phyloP scores from a whole-genome alignment of 92 coral and sea anemone genomes.

The Metridium senile region DNA sequence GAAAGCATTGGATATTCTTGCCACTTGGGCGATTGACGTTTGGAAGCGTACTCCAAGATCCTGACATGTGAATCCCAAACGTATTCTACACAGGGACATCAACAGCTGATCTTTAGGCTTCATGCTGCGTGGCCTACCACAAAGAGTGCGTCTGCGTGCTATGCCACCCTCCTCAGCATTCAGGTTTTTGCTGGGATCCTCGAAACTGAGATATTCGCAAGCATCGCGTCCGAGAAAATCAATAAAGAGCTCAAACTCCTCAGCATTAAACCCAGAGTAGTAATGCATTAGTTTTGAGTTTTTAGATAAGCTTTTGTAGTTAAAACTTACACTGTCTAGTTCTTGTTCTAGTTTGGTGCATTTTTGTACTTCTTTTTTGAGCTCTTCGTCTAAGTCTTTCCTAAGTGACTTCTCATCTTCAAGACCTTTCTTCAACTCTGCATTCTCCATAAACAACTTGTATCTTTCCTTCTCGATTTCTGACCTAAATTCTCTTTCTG shows the following conservation, averaged over 20 bases:
- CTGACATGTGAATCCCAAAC: conserved; percentile 21
- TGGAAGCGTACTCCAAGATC: conserved; percentile 37
- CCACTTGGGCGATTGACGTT: conserved; percentile 20
- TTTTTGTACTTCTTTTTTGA: conserved; percentile 7
- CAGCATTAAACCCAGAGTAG: conserved; percentile 20
- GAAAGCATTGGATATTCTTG: conserved; percentile 35
- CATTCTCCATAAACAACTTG: neutral
- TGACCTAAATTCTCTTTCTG: neutral
- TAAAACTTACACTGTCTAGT: neutral
- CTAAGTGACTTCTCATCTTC: conserved; percentile 1
- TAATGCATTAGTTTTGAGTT: conserved; percentile 18
- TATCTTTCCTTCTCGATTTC: conserved; percentile 1
- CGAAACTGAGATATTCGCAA: conserved; percentile 18
- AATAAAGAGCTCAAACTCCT: conserved; percentile 21
- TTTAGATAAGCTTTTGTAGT: conserved; percentile 18
- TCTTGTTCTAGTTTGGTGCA: conserved; percentile 21
- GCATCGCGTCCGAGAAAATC: conserved; percentile 17
- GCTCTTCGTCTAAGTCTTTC: neutral
- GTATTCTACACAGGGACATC: conserved; percentile 28
- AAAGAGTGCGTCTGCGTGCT: neutral
- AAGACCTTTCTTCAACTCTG: neutral
- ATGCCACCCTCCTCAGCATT: neutral
- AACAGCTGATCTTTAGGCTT: conserved; percentile 43
- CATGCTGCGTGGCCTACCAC: conserved; percentile 15
- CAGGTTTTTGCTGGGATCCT: neutral